phyloP scores from a whole-genome alignment of 2,888 invertebrate genomes.

The Lymantria monacha region DNA sequence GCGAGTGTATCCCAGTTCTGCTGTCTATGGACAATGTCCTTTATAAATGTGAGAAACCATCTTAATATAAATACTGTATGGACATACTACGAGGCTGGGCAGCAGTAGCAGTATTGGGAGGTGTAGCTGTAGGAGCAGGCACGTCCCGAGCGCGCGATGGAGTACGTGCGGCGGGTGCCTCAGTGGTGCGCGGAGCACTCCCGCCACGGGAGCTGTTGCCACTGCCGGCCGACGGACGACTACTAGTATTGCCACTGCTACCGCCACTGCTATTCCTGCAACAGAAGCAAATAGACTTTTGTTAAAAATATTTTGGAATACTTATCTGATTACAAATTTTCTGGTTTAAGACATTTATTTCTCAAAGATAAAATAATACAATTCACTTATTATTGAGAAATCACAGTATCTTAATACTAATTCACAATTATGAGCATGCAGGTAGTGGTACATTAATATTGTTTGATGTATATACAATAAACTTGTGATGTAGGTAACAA shows the following conservation, averaged over 20 bases:
- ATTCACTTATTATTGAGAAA: too few relatives aligned
- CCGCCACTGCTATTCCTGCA: constrained; percentile 49
- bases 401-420: too few relatives aligned
- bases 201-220: constrained; percentile 74
- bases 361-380: too few relatives aligned
- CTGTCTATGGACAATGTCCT: too few relatives aligned
- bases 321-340: too few relatives aligned
- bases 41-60: too few relatives aligned
- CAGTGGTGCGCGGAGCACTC: constrained; percentile 58
- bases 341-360: too few relatives aligned
- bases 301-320: not conserved
- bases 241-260: constrained; percentile 42
- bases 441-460: too few relatives aligned
- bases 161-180: constrained; percentile 36
- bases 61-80: not conserved
- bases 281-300: not conserved
- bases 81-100: constrained; percentile 16
- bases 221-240: constrained; percentile 56
- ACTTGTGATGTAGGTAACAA: too few relatives aligned
- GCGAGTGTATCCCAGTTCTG: too few relatives aligned
- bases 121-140: constrained; percentile 38
- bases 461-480: too few relatives aligned
- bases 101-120: constrained; percentile 42
- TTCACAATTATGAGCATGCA: too few relatives aligned
- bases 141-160: constrained; percentile 35